Percentiles rank a stretch among this genome's conserved stretches.
Conservation (phyloP, 2,113 vertebrate species). For the Leptobrachium ailaonicum region DNA sequence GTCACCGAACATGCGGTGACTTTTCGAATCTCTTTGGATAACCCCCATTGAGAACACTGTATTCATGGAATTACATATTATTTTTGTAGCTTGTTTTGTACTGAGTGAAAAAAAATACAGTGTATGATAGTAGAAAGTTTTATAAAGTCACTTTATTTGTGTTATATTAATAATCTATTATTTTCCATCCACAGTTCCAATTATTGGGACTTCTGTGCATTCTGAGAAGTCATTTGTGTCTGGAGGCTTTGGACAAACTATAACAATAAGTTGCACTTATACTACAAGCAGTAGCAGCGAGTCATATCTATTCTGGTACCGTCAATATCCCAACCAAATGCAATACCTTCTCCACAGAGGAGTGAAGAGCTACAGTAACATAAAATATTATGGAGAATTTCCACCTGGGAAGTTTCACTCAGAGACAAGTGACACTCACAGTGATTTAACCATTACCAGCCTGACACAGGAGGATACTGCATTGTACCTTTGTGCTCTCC, state of each 20-base stretch:
- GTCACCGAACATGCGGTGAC: no score
- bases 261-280: not conserved
- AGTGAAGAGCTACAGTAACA: not conserved
- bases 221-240: not conserved
- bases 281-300: not conserved
- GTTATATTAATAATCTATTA: no score
- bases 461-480: not conserved
- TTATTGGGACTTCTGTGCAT: not conserved
- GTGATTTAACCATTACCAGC: not conserved
- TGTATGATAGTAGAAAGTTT: no score
- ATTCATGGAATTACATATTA: no score
- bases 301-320: conserved; percentile 1
- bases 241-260: not conserved
- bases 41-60: no score
- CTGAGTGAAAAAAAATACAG: no score
- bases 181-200: not conserved
- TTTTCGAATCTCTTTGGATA: no score
- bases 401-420: not conserved
- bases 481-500: not conserved
- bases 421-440: not conserved
- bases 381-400: not conserved
- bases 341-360: not conserved
- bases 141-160: no score
- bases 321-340: not conserved
- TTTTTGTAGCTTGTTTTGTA: no score